These are phyloP conservation scores for Strongylocentrotus purpuratus DNA, from an alignment of 35 echinoderm and acorn worm species.

Conservation along the genomic window DNA sequence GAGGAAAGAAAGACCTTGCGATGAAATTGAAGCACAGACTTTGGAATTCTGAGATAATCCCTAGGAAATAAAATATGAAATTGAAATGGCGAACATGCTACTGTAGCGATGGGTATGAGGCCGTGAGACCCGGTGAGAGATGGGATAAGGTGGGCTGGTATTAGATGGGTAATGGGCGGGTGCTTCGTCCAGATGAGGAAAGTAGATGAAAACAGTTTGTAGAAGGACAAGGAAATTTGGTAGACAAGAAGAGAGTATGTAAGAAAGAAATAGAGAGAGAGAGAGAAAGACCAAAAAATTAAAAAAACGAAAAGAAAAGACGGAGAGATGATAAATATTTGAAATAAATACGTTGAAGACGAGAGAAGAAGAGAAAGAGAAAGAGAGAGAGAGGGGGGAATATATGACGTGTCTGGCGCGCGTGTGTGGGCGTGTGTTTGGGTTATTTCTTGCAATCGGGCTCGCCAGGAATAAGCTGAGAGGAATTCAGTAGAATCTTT, in stretches of 20 bases:
- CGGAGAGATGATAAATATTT: too few relatives aligned
- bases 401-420: too few relatives aligned
- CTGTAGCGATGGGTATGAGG: not conserved
- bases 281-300: not conserved
- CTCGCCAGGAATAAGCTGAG: too few relatives aligned
- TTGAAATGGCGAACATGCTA: not conserved
- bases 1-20: not conserved
- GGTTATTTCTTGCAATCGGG: too few relatives aligned
- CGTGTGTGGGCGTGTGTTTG: too few relatives aligned
- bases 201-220: not conserved
- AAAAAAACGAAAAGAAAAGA: too few relatives aligned
- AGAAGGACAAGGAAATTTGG: too few relatives aligned
- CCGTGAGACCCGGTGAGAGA: not conserved
- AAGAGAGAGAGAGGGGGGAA: too few relatives aligned
- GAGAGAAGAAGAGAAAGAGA: too few relatives aligned
- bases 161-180: not conserved
- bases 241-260: too few relatives aligned
- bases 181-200: not conserved
- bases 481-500: too few relatives aligned
- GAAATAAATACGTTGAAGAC: too few relatives aligned
- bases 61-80: not conserved
- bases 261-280: not conserved
- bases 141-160: not conserved
- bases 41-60: not conserved
- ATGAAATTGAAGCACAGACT: not conserved